Evolutionary conservation across 1,140 invertebrate genomes (phyloP), one percentile per base, ranked within the genome.

Genomic region (Zaprionus inermis): DNA sequence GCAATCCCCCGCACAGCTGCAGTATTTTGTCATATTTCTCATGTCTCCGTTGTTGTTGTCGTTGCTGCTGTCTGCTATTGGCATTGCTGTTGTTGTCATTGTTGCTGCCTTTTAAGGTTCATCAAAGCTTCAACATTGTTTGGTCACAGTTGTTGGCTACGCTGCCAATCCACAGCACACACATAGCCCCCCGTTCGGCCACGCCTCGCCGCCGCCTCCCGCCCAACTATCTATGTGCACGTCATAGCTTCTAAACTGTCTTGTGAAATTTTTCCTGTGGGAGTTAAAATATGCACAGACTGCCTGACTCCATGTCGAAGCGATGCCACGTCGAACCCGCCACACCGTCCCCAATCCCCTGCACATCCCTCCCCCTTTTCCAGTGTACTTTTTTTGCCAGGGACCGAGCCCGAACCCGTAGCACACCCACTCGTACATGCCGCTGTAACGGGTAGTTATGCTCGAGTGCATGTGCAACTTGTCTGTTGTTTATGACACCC

Each of bases 41-140:
- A 14, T 61, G 44, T 41, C 34, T 54, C 52, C 57, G 22, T 59
- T 71, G 28, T 55, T 71, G 49, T 64, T 55, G 12, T 61, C 55
- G 46, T 61, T 68, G 51, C 22, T 61, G 73, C 32, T 59, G 46
- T 57, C 36, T 46, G 44, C 44, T 46, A 18, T 46, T 46, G 44
- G 36, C 36, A 38, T 46, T 46, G 44, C 18, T 46, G 44, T 30
- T 74, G 28, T 4, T 41, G 52, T 22, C 74, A 65, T 24, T 78
- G 76, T 79, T 79, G 79, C 78, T 84, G 84, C 79, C 63, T 52
- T 88, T 88, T 78, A 88, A 79, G 84, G 84, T 89, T 89, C 84
- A 89, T 90, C 84, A 89, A 89, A 90, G 84, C 84, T 78, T 79
- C 85, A 89, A 90, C 84, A 89, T 84, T 89, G 84, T 89, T 88